Base-by-base conservation (phyloP, 2,888 invertebrate species). In the Tubulanus polymorphus region DNA sequence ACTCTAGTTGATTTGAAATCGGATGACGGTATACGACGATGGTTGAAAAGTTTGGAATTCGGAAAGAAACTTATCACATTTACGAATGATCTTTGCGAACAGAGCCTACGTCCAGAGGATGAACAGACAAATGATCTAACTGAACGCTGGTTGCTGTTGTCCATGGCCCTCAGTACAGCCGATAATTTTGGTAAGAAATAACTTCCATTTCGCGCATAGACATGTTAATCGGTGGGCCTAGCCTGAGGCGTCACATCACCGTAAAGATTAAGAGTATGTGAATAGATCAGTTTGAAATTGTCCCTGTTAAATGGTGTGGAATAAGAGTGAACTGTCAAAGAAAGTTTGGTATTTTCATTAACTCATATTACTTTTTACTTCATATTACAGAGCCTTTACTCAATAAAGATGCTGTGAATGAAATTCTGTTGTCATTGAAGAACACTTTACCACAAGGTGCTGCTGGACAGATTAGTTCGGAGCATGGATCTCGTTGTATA, bases 71-170 rank as follows among this genome's bases (percentile, higher is more conserved):
- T 72, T 37, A 56, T 68, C 20, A 48, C 50, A 18, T 57, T 68
- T n/a, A 57, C 66, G 18, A 55, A 55, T 37, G 57, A 57, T 1
- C 52, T 72, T n/a, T 69, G 70, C 59, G 55, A 55, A 6, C 41
- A 55, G 45, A 60, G 61, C 25, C 53, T 65, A 48, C 2, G n/a
- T 52, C 6, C 48, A 37, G 27, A 45, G 28, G 15, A 37, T 30
- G 46, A 45, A 41, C 37, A 23, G 27, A 52, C 54, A 18, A 48
- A 57, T 3, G 56, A 59, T 26, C 47, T 59, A 6, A 64, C 65
- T 29, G 52, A 58, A 12, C 62, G 66, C 46, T 71, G 71, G 71
- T 56, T 53, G n/a, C 54, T 73, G 25, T 55, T 73, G 30, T 62
- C 65, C 12, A 58, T 69, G 23, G 69, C 69, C 3, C 63, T 74